Percentiles rank a stretch among this genome's conserved stretches.
Evolutionary conservation across 2,113 vertebrate genomes (phyloP).

Genomic region (Neotoma lepida): DNA sequence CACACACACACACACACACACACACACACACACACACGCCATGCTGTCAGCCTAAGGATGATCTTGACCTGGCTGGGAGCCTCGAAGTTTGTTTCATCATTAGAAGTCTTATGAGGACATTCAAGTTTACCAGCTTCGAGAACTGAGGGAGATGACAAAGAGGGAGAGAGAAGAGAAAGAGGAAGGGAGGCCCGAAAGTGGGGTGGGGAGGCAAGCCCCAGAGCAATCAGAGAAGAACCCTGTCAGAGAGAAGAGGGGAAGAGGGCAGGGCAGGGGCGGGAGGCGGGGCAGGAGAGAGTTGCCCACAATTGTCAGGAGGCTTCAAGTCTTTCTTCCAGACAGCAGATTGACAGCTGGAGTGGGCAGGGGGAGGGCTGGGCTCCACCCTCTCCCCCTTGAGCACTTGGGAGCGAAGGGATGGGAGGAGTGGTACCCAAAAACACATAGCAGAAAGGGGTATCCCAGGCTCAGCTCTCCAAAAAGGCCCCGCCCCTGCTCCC

Average conservation of each 20-base stretch:
- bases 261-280: constrained; percentile 79
- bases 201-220: neutral
- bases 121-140: neutral
- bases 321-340: constrained; percentile 69
- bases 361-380: constrained; percentile 77
- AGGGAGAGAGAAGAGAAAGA: neutral
- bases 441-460: neutral
- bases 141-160: neutral
- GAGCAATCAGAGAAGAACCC: neutral
- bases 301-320: constrained; percentile 76
- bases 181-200: neutral
- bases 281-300: constrained; percentile 72
- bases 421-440: constrained; percentile 1
- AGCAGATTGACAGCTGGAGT: constrained; percentile 79
- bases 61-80: neutral
- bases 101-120: neutral
- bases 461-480: neutral
- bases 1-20: neutral
- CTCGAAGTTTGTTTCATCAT: neutral
- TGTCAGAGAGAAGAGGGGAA: constrained; percentile 69
- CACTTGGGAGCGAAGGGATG: constrained; percentile 41
- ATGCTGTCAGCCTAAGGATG: neutral
- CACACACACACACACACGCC: neutral
- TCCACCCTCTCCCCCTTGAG: constrained; percentile 60
- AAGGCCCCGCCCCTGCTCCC: neutral